These are phyloP conservation scores for Neoascia interrupta DNA, from an alignment of 2,888 invertebrate genomes.

Conservation along the genomic window DNA sequence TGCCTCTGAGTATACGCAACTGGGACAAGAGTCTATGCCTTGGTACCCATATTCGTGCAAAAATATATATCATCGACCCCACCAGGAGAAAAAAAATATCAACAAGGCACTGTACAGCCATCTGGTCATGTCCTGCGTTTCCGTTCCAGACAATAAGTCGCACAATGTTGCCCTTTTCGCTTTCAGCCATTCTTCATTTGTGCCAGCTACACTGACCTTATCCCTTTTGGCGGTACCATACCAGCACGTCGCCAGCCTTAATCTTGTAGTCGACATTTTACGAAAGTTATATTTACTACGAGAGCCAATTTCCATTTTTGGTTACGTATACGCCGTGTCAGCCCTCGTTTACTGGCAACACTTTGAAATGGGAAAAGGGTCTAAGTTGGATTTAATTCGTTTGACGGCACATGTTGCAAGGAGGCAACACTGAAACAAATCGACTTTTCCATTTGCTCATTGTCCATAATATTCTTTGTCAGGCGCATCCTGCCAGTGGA, in stretches of 20 bases:
- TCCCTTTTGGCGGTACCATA: conserved; percentile 6
- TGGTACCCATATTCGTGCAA: background rate
- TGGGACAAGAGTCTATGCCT: background rate
- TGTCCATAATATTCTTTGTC: conserved; percentile 8
- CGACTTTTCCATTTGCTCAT: conserved; percentile 24
- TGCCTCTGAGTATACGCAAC: background rate
- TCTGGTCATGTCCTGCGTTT: conserved; percentile 8
- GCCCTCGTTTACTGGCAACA: conserved; percentile 18
- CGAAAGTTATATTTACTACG: conserved; percentile 51
- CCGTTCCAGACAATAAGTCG: conserved; percentile 1
- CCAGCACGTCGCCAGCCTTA: conserved; percentile 12
- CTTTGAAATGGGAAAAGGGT: conserved; percentile 30
- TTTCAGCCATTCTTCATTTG: background rate
- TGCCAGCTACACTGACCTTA: conserved; percentile 10
- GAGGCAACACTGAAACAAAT: conserved; percentile 27
- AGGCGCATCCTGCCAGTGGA: background rate
- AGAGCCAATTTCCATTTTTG: conserved; percentile 54
- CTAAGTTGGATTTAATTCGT: conserved; percentile 59
- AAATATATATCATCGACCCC: background rate
- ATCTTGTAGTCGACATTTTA: conserved; percentile 49
- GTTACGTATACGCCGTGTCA: conserved; percentile 48
- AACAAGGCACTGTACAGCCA: background rate
- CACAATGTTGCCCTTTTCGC: background rate
- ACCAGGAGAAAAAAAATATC: conserved; percentile 5
- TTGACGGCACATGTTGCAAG: conserved; percentile 46